These are phyloP conservation scores for Ichneumon xanthorius DNA, from an alignment of 2,888 invertebrate species.

Conservation along the genomic window DNA sequence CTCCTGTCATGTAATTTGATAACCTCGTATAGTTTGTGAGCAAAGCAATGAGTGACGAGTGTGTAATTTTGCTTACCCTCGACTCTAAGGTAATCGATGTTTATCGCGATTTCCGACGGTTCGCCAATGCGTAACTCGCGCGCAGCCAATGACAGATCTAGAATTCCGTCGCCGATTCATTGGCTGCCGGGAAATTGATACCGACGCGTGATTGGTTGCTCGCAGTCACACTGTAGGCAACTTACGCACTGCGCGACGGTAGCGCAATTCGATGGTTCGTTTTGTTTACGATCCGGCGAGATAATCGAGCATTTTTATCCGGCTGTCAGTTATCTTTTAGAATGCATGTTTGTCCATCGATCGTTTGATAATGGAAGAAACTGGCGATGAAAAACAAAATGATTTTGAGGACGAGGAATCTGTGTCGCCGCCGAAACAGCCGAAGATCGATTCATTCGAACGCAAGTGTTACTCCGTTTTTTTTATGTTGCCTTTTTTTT, in stretches of 20 bases:
- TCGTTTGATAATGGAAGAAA: slow-evolving; percentile 41
- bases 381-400: slow-evolving; percentile 31
- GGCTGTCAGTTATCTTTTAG: background rate
- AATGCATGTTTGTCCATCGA: slow-evolving; percentile 63
- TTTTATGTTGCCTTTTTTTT: background rate
- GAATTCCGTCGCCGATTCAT: background rate
- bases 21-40: background rate
- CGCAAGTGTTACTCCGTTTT: slow-evolving; percentile 46
- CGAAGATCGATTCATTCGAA: slow-evolving; percentile 68
- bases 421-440: slow-evolving; percentile 72
- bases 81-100: slow-evolving; percentile 6
- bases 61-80: background rate
- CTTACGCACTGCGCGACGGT: background rate
- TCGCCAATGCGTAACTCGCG: slow-evolving; percentile 7
- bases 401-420: slow-evolving; percentile 53
- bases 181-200: background rate
- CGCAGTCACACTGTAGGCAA: background rate
- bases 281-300: background rate
- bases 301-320: background rate
- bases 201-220: background rate
- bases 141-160: background rate
- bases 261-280: background rate
- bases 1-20: background rate
- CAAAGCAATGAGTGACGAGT: background rate
- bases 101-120: background rate